phyloP scores from a whole-genome alignment of 2,888 invertebrate genomes.

The Lacanobia wlatinum region DNA sequence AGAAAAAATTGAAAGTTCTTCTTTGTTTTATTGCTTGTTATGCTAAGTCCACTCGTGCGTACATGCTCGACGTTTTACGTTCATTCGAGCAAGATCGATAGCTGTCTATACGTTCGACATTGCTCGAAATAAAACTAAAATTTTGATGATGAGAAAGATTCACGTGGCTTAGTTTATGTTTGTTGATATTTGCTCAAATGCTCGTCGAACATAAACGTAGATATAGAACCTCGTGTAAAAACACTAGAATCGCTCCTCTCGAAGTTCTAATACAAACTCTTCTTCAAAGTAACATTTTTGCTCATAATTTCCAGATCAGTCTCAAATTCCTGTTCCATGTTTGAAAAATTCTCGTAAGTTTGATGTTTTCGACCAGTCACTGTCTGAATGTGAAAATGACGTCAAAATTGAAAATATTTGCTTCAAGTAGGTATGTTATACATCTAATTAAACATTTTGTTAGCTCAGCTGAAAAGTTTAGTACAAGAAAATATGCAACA shows the following conservation, averaged over 20 bases:
- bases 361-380: neutral
- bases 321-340: constrained; percentile 12
- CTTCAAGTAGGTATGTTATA: constrained; percentile 30
- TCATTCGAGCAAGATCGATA: too few species aligned
- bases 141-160: too few species aligned
- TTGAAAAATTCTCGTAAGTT: constrained; percentile 3
- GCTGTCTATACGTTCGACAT: too few species aligned
- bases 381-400: neutral
- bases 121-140: too few species aligned
- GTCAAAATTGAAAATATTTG: constrained; percentile 9
- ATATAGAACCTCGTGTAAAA: neutral
- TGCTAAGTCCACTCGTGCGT: neutral
- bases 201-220: too few species aligned
- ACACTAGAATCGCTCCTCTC: neutral
- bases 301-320: constrained; percentile 44
- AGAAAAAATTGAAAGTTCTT: constrained; percentile 88
- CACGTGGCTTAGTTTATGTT: too few species aligned
- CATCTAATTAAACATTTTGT: neutral
- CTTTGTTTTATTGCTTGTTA: constrained; percentile 76
- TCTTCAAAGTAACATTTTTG: constrained; percentile 19
- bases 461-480: constrained; percentile 15
- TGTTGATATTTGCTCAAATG: too few species aligned
- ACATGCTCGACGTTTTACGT: too few species aligned
- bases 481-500: neutral
- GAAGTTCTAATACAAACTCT: neutral